Evolutionary conservation across 2,113 vertebrate species (phyloP).

Genomic region (Entelurus aequoreus): DNA sequence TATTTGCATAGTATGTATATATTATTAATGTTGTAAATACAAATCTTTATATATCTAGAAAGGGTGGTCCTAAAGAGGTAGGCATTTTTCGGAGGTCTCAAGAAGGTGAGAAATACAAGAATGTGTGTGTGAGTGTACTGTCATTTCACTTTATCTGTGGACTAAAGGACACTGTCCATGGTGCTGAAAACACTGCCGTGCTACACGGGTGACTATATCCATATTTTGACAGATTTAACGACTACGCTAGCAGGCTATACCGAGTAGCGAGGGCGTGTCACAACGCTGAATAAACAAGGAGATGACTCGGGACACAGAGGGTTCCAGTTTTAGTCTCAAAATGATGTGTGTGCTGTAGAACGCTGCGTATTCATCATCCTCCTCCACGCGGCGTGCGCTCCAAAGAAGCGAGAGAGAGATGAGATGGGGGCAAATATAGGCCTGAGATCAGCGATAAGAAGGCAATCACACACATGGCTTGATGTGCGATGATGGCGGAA

Average conservation of each 20-base stretch:
- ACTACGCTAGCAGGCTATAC: constrained; percentile 11
- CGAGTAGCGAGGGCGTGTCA: constrained; percentile 24
- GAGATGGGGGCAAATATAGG: constrained; percentile 59
- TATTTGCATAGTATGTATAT: no score
- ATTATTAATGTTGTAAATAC: no score
- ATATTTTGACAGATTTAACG: constrained; percentile 4
- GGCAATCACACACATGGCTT: constrained; percentile 72
- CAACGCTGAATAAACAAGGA: constrained; percentile 17
- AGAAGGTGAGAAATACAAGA: no score
- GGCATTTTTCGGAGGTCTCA: no score
- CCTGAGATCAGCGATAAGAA: constrained; percentile 67
- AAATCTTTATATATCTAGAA: no score
- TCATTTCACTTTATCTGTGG: neutral
- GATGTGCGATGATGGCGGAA: constrained; percentile 52
- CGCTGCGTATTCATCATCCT: constrained; percentile 59
- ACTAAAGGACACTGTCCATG: constrained; percentile 48
- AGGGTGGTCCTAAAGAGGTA: no score
- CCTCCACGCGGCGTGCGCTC: constrained; percentile 48
- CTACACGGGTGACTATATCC: constrained; percentile 1
- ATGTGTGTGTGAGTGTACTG: neutral
- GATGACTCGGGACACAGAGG: constrained; percentile 50
- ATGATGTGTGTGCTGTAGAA: constrained; percentile 47
- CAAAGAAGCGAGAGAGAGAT: constrained; percentile 31
- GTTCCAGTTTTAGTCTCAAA: constrained; percentile 35
- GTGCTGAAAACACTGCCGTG: constrained; percentile 52